These are phyloP conservation scores for Willisornis vidua DNA, from an alignment of 2,113 vertebrate species.

Conservation along the genomic window DNA sequence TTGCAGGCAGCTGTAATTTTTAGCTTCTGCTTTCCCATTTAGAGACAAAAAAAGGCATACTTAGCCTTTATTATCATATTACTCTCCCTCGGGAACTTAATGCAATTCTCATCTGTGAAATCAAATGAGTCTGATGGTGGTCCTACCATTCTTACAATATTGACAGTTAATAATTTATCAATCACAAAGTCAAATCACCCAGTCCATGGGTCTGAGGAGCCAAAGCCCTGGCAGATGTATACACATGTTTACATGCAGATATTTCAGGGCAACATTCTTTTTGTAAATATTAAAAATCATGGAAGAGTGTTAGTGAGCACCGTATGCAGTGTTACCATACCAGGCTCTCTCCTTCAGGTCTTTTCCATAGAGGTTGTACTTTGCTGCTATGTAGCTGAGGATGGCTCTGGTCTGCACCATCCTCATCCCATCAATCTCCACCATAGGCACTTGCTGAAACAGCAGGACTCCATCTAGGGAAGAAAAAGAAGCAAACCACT, in stretches of 20 bases:
- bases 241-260: neutral
- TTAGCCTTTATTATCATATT: neutral
- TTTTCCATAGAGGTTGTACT: conserved; percentile 86
- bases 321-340: conserved; percentile 59
- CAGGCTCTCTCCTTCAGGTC: conserved; percentile 83
- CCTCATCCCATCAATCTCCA: conserved; percentile 90
- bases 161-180: neutral
- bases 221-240: neutral
- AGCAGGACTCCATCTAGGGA: conserved; percentile 78
- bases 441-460: conserved; percentile 89
- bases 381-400: conserved; percentile 86
- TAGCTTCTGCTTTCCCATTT: neutral
- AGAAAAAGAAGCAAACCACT: neutral
- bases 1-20: neutral
- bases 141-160: neutral
- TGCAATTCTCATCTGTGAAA: neutral
- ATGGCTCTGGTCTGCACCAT: conserved; percentile 89
- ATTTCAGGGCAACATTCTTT: neutral
- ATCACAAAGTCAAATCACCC: neutral
- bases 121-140: neutral
- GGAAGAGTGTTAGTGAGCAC: neutral
- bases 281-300: neutral
- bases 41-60: neutral
- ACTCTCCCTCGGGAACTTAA: neutral
- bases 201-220: neutral